A percentile compares a stretch with the other conserved stretches of the same genome.
phyloP scores from a whole-genome alignment of 1,140 invertebrate species.

The Drosophila nebulosa region DNA sequence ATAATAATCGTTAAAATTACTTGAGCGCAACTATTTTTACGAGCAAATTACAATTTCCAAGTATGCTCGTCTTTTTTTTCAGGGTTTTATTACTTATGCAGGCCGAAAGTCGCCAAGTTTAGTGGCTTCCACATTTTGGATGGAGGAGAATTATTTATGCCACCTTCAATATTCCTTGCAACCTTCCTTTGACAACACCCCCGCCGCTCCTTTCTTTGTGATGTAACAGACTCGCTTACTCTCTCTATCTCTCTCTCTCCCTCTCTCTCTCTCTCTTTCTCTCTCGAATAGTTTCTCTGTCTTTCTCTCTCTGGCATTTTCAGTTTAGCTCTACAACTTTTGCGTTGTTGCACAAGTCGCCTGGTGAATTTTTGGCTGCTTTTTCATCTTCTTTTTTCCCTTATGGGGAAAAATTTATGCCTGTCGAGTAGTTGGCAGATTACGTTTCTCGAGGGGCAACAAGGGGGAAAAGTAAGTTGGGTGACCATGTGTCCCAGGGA shows the following conservation, averaged over 20 bases:
- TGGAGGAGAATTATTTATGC: conserved; percentile 46
- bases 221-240: conserved; percentile 23
- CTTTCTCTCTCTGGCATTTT: background rate
- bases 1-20: conserved; percentile 60
- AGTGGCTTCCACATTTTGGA: conserved; percentile 12
- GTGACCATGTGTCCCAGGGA: background rate
- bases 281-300: background rate
- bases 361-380: background rate
- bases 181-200: background rate
- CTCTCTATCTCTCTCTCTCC: background rate
- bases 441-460: conserved; percentile 2
- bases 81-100: conserved; percentile 56
- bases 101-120: conserved; percentile 32
- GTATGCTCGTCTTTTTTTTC: conserved; percentile 22
- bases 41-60: conserved; percentile 37
- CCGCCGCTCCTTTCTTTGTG: background rate
- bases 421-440: conserved; percentile 38
- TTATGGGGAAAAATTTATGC: conserved; percentile 29
- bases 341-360: conserved; percentile 48
- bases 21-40: conserved; percentile 53
- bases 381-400: background rate
- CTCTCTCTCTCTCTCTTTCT: background rate
- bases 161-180: conserved; percentile 10
- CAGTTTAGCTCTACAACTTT: conserved; percentile 27
- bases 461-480: background rate